Evolutionary conservation across 2,888 invertebrate species (phyloP).

Genomic region (Rhingia rostrata): DNA sequence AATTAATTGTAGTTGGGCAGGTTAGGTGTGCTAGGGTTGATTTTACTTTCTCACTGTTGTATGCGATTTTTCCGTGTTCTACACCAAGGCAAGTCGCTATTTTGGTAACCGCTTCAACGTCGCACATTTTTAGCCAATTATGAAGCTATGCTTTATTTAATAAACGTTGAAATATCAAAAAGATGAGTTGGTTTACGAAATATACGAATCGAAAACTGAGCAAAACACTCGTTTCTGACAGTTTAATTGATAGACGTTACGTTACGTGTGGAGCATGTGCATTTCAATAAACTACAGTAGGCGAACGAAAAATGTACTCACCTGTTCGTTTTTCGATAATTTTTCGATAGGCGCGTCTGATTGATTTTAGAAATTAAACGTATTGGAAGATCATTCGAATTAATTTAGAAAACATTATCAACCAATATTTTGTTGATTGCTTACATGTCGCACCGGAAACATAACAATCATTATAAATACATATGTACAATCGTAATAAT

Average conservation of each 20-base stretch:
- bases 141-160: background rate
- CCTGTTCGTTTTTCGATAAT: background rate
- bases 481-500: too few relatives aligned
- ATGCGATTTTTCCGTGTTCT: conserved; percentile 84
- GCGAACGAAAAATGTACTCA: background rate
- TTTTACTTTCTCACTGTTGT: conserved; percentile 84
- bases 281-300: conserved; percentile 32
- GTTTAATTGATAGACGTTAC: background rate
- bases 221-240: conserved; percentile 35
- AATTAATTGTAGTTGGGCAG: conserved; percentile 9
- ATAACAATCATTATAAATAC: too few relatives aligned
- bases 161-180: conserved; percentile 4
- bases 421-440: too few relatives aligned
- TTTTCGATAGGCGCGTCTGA: too few relatives aligned
- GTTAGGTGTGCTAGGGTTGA: conserved; percentile 9
- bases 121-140: conserved; percentile 78
- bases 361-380: too few relatives aligned
- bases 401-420: too few relatives aligned
- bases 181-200: conserved; percentile 12
- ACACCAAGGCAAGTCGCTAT: conserved; percentile 85
- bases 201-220: conserved; percentile 1
- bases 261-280: conserved; percentile 32
- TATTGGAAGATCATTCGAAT: too few relatives aligned
- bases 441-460: too few relatives aligned
- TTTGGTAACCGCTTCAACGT: conserved; percentile 82